A percentile compares a stretch with the other conserved stretches of the same genome.
phyloP scores from a whole-genome alignment of 2,113 vertebrate species.

The Balaeniceps rex region DNA sequence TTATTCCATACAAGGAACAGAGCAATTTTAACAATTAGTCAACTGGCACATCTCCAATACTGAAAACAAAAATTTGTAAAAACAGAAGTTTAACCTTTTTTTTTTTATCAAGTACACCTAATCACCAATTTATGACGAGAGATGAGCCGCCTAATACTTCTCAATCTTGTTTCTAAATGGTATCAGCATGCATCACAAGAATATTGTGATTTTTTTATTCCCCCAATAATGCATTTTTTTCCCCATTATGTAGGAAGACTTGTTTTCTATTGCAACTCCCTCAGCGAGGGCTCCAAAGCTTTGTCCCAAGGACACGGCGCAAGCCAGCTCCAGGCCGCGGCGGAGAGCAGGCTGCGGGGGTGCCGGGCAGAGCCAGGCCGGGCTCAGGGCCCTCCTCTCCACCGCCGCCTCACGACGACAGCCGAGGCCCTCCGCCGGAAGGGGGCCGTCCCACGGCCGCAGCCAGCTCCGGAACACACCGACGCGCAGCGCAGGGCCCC shows the following conservation, averaged over 20 bases:
- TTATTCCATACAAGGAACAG: not conserved
- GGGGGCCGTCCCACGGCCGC: not conserved
- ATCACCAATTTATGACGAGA: no score
- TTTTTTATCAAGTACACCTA: not conserved
- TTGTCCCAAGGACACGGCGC: rapidly evolving
- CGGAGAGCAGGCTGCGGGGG: not conserved
- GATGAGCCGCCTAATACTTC: no score
- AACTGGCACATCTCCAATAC: not conserved
- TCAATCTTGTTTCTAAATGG: not conserved
- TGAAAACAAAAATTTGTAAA: rapidly evolving
- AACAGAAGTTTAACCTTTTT: not conserved
- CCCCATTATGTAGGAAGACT: not conserved
- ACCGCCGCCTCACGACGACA: not conserved
- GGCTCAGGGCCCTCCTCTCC: not conserved
- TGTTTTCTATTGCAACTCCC: not conserved
- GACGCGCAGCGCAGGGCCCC: no score
- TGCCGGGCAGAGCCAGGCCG: not conserved
- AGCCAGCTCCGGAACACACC: not conserved
- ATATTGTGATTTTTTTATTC: no score
- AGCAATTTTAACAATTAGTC: not conserved
- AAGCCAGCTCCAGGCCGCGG: not conserved
- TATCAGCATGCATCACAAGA: not conserved
- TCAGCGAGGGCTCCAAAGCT: rapidly evolving
- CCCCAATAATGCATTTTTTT: not conserved
- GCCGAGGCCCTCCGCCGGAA: not conserved